Base-by-base conservation (phyloP, 2,113 vertebrate genomes). In the Megaceryle maxima region DNA sequence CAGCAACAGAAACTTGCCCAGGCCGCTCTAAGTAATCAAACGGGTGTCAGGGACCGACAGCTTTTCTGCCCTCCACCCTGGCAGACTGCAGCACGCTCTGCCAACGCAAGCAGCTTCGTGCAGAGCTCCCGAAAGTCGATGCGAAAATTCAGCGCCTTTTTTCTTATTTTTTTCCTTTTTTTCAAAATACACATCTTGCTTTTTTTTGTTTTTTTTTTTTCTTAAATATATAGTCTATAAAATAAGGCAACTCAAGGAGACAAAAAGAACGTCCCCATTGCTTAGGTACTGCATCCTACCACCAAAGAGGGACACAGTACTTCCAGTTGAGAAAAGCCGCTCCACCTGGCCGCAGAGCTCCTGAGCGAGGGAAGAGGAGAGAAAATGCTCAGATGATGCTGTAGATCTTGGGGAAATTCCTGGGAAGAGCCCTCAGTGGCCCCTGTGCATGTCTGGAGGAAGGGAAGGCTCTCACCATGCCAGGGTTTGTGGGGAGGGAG, bases 161-260 rank as follows among this genome's bases (percentile, higher is more conserved):
- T 60, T n/a, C 33, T 50, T 56, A 53, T 63, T 8, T 50, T 11
- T 22, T 6, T 31, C 39, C 31, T 12, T 59, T 72, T 57, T 35
- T 89, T 66, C 84, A 92, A 94, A 96, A 96, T 57, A 68, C 72
- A 51, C 60, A 59, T 46, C 69, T 95, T 35, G 31, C 21, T 70
- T 72, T 53, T 66, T n/a, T 44, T 25, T 63, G 26, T 19, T 14
- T 18, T 43, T 87, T 51, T 25, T 11, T 6, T 24, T 57, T 11
- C 66, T 95, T 82, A 95, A 96, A 96, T 92, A 92, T 13, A 74
- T 24, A 67, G 35, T 66, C 56, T 94, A 97, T 83, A 96, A 97
- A 97, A 96, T 97, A 97, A 97, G 97, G 95, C 97, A 97, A 96
- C 97, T 95, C 7, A 3, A 88, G 88, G 91, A 59, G 84, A 95